phyloP scores from a whole-genome alignment of 2,113 vertebrate species.

The Panthera tigris region DNA sequence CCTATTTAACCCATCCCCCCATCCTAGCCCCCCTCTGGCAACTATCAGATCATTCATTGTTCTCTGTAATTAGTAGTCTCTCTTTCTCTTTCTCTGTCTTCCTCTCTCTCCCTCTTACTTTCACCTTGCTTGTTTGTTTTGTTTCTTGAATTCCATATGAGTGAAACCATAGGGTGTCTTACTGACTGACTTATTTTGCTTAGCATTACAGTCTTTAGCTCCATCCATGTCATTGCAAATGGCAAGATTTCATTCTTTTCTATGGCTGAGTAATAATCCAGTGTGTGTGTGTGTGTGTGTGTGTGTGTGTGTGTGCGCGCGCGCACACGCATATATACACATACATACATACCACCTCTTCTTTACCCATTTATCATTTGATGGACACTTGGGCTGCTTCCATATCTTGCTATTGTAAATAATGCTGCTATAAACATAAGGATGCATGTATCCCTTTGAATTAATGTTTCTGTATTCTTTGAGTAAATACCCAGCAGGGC shows the following conservation, averaged over 20 bases:
- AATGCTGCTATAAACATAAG: not conserved
- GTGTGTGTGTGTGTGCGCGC: too few species aligned
- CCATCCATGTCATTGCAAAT: not conserved
- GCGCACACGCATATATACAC: too few species aligned
- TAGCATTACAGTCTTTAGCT: not conserved
- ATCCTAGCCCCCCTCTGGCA: not conserved
- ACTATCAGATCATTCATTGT: not conserved
- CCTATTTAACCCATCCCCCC: not conserved
- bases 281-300: too few species aligned
- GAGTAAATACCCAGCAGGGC: not conserved
- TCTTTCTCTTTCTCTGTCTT: not conserved
- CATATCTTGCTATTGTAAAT: not conserved
- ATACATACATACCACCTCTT: not conserved
- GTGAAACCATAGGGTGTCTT: not conserved
- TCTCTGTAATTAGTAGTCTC: not conserved
- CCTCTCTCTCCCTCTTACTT: not conserved
- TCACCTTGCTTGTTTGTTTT: not conserved
- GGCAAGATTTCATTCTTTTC: not conserved
- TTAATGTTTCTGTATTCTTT: not conserved
- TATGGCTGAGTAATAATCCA: not conserved
- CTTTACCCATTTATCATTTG: not conserved
- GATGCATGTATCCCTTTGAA: not conserved
- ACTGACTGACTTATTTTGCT: not conserved
- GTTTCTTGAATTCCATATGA: not conserved
- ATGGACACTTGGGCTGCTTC: not conserved